Evolutionary conservation across 2,888 invertebrate species (phyloP).

Genomic region (Heteropelma amictum): DNA sequence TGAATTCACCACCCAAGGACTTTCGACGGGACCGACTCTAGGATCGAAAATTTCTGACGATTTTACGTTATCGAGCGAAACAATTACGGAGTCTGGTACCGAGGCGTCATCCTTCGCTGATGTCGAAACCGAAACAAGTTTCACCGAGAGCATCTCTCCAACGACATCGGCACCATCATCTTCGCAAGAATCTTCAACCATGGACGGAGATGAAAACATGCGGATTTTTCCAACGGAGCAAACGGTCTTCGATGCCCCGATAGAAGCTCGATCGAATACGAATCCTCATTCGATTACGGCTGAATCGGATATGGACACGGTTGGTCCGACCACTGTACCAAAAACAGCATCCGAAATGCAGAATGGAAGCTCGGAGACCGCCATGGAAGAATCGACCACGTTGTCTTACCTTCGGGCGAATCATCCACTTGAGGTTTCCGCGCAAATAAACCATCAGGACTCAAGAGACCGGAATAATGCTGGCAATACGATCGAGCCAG

Average conservation of each 20-base stretch:
- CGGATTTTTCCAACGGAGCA: background rate
- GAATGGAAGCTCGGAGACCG: background rate
- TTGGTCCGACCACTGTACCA: background rate
- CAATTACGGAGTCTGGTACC: background rate
- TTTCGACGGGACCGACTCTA: constrained; percentile 69
- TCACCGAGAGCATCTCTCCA: constrained; percentile 3
- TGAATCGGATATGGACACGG: constrained; percentile 38
- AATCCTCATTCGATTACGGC: constrained; percentile 42
- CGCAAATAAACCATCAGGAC: no score
- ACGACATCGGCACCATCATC: constrained; percentile 53
- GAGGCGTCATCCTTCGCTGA: constrained; percentile 14
- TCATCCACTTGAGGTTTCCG: no score
- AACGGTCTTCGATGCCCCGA: background rate
- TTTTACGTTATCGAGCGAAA: background rate
- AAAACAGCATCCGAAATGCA: background rate
- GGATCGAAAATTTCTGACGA: constrained; percentile 20
- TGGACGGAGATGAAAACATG: background rate
- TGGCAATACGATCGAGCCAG: constrained; percentile 65
- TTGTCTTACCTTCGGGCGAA: no score
- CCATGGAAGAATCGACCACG: constrained; percentile 30
- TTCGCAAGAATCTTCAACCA: constrained; percentile 12
- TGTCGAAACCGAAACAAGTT: background rate
- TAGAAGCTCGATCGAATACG: constrained; percentile 11
- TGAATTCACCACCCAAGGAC: constrained; percentile 63
- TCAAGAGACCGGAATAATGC: constrained; percentile 64